A percentile compares a stretch with the other conserved stretches of the same genome.
phyloP scores from a whole-genome alignment of 2,113 vertebrate genomes.

The Canis aureus region DNA sequence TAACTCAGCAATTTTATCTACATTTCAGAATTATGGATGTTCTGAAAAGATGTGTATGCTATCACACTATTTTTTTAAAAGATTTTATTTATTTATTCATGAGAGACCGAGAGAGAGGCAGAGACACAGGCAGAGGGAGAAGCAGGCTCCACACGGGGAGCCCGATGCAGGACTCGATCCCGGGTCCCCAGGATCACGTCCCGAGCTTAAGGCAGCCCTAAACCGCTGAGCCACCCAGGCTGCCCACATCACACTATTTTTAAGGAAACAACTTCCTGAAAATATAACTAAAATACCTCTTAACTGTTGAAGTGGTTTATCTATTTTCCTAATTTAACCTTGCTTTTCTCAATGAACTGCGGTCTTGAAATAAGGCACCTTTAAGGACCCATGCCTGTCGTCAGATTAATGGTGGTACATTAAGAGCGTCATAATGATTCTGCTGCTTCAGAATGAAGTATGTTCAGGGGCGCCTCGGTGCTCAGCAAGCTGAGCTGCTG shows the following conservation, averaged over 20 bases:
- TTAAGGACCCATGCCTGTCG: background rate
- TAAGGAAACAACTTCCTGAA: background rate
- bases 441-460: background rate
- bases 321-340: background rate
- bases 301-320: background rate
- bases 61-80: background rate
- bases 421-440: background rate
- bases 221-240: no score
- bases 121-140: no score
- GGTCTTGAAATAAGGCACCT: background rate
- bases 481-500: background rate
- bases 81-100: no score
- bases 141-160: no score
- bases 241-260: no score
- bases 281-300: background rate
- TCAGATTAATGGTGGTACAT: background rate
- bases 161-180: no score
- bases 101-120: no score
- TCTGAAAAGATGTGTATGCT: background rate
- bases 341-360: conserved; percentile 8
- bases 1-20: background rate
- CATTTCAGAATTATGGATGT: background rate
- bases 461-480: background rate
- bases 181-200: no score
- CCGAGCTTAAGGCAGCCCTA: no score